These are phyloP conservation scores for Drosophila prostipennis DNA, from an alignment of 2,888 invertebrate species.

Conservation along the genomic window DNA sequence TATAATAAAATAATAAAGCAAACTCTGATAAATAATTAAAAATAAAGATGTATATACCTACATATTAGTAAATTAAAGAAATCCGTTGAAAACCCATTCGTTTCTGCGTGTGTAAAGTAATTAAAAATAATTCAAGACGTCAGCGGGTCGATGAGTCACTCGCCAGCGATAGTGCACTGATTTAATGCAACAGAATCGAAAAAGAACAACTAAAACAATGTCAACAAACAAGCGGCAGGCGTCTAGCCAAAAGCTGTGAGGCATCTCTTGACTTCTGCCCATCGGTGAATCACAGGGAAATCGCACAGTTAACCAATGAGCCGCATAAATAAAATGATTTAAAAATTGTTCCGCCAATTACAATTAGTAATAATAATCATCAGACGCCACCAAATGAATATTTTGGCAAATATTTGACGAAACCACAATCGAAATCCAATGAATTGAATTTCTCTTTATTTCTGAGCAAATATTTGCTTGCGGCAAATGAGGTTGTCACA, in stretches of 20 bases:
- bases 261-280: slow-evolving; percentile 71
- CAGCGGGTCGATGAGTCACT: slow-evolving; percentile 43
- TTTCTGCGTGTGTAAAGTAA: neutral
- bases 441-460: slow-evolving; percentile 15
- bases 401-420: slow-evolving; percentile 24
- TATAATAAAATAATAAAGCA: too few relatives aligned
- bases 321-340: slow-evolving; percentile 3
- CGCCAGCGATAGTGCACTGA: slow-evolving; percentile 16
- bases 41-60: too few relatives aligned
- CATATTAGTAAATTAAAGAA: too few relatives aligned
- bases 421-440: slow-evolving; percentile 13
- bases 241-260: slow-evolving; percentile 74
- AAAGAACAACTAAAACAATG: slow-evolving; percentile 58
- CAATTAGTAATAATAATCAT: too few relatives aligned
- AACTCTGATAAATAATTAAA: too few relatives aligned
- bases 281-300: slow-evolving; percentile 55
- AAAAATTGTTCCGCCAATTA: neutral
- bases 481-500: slow-evolving; percentile 21
- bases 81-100: too few relatives aligned
- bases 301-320: slow-evolving; percentile 24
- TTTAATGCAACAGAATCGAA: slow-evolving; percentile 23
- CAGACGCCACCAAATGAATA: slow-evolving; percentile 2
- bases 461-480: slow-evolving; percentile 16
- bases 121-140: slow-evolving; percentile 34
- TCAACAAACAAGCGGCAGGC: slow-evolving; percentile 76